Evolutionary conservation across 1,140 invertebrate species (phyloP).

Genomic region (Papilio polytes): DNA sequence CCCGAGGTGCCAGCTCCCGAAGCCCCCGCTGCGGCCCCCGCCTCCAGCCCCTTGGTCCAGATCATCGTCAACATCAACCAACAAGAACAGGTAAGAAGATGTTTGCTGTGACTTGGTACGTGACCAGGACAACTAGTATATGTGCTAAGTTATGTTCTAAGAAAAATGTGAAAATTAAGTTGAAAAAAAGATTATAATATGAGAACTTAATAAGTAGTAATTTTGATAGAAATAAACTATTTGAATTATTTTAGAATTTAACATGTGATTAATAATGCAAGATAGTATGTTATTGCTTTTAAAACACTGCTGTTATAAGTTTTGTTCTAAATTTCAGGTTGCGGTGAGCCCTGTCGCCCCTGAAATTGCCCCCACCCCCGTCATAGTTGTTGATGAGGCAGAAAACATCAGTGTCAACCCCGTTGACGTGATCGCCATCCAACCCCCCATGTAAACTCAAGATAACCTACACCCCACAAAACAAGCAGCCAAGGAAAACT

Average conservation of each 20-base stretch:
- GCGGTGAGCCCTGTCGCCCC: conserved; percentile 34
- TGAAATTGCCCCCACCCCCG: conserved; percentile 38
- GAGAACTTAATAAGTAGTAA: too few relatives aligned
- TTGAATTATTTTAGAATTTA: too few relatives aligned
- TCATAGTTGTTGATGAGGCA: conserved; percentile 41
- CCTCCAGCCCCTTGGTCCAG: conserved; percentile 59
- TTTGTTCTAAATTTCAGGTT: conserved; percentile 27
- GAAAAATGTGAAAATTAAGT: too few relatives aligned
- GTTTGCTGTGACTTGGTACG: background rate
- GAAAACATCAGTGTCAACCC: conserved; percentile 45
- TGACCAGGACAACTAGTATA: too few relatives aligned
- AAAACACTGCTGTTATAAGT: background rate
- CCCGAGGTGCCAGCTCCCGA: conserved; percentile 17
- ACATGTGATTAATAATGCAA: too few relatives aligned
- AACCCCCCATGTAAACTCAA: background rate
- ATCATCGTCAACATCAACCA: conserved; percentile 66
- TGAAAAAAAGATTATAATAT: too few relatives aligned
- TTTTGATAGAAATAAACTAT: too few relatives aligned
- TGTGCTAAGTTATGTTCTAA: too few relatives aligned
- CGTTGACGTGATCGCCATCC: conserved; percentile 55
- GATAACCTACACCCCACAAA: background rate
- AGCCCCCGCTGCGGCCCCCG: conserved; percentile 23
- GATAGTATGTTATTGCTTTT: too few relatives aligned
- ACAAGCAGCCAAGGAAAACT: background rate
- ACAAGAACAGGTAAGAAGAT: conserved; percentile 42